Evolutionary conservation across 2,888 invertebrate species (phyloP).

Genomic region (Parelbella ahira): DNA sequence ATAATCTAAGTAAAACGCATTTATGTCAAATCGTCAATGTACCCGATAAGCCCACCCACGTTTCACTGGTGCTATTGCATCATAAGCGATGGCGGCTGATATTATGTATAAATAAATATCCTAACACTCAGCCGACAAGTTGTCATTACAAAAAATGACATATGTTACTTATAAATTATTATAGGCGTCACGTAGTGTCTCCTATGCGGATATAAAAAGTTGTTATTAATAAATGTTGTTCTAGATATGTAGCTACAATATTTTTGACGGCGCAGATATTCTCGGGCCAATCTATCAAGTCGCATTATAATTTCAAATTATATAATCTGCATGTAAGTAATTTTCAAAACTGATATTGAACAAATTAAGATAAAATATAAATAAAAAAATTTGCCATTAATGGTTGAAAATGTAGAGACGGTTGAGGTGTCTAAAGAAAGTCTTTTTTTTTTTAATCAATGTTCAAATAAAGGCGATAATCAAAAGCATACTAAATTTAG

Average conservation of each 20-base stretch:
- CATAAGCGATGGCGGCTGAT: slow-evolving; percentile 57
- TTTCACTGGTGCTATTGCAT: slow-evolving; percentile 56
- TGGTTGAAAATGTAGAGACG: too few relatives aligned
- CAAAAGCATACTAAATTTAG: too few relatives aligned
- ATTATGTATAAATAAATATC: slow-evolving; percentile 33
- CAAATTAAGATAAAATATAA: too few relatives aligned
- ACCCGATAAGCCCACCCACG: slow-evolving; percentile 77
- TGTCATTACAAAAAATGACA: slow-evolving; percentile 48
- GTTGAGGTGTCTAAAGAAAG: too few relatives aligned
- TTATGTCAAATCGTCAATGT: slow-evolving; percentile 76
- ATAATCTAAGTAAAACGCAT: slow-evolving; percentile 77
- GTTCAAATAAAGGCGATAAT: too few relatives aligned
- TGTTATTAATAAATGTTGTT: slow-evolving; percentile 1
- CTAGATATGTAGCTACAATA: not conserved
- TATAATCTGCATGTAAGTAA: too few relatives aligned
- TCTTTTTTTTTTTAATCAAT: too few relatives aligned
- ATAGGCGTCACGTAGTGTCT: slow-evolving; percentile 29
- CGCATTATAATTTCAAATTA: too few relatives aligned
- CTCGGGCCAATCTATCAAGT: too few relatives aligned
- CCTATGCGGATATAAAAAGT: slow-evolving; percentile 9
- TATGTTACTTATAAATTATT: slow-evolving; percentile 39
- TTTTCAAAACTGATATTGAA: too few relatives aligned
- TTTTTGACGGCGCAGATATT: too few relatives aligned
- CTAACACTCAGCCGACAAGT: slow-evolving; percentile 35
- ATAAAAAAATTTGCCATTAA: too few relatives aligned